Evolutionary conservation across 2,797 vertebrate genomes (phyloP), one percentile per base, ranked within the genome.

Genomic region (Smutsia gigantea): DNA sequence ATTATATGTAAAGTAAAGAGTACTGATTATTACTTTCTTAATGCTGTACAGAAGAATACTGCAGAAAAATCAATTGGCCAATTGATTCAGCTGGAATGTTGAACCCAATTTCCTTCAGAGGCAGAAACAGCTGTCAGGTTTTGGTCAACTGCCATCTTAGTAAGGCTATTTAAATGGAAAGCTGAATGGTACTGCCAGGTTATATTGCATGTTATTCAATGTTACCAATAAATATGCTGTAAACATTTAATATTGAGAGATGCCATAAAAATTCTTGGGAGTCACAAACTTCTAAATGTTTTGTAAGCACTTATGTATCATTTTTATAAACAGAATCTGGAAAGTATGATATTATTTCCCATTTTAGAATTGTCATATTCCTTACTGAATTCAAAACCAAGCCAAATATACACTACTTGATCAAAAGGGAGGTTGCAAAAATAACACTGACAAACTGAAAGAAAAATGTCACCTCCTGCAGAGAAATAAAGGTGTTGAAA

Each of bases 391-490:
- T 82, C 34, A 96, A 96, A 96, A 94, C 77, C 63, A 93, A 95
- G 87, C 53, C 69, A 95, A 72, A 96, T 64, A 84, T 21, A 51
- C 5, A 59, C 87, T 59, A n/a, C 39, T 85, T 37, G 53, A 86
- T 57, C 25, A 14, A 92, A 64, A 93, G 64, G 49, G 61, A 90
- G 81, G 19, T 71, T 94, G 46, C 66, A 66, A 96, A 97, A 95
- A 19, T 84, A 95, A 87, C 17, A 72, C 39, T 81, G 91, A 96
- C 97, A 96, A 53, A 46, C 94, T 94, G 42, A 97, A 92, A 95
- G 75, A 97, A 66, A 97, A 14, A 90, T 81, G 74, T 79, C 34
- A 96, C 88, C 96, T 98, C 97, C 96, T 92, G 79, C 97, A 97
- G 96, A 93, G 95, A 93, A 61, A 95, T 4, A 63, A 66, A 86